Conservation (phyloP, 1,140 invertebrate species). For the Plodia interpunctella region DNA sequence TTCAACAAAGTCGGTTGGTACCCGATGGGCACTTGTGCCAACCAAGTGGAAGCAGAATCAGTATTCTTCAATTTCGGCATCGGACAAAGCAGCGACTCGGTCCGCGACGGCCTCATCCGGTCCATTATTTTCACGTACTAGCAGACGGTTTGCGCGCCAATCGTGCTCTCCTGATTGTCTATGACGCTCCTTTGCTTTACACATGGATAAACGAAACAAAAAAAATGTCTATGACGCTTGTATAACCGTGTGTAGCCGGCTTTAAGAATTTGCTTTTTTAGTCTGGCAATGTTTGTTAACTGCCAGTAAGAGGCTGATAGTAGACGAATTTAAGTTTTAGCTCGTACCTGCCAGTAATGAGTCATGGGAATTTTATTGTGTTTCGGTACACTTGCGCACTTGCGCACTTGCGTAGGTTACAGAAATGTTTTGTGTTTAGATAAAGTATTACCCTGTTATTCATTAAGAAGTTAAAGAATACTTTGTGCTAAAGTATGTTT, state of each 20-base stretch:
- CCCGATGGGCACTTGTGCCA: conserved; percentile 82
- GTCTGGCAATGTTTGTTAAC: neutral
- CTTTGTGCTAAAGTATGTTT: no score
- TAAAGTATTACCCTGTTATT: no score
- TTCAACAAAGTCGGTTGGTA: conserved; percentile 89
- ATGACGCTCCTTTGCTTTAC: no score
- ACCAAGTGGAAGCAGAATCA: conserved; percentile 79
- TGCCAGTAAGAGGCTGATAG: neutral
- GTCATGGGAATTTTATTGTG: no score
- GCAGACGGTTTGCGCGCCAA: neutral
- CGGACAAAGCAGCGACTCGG: conserved; percentile 80
- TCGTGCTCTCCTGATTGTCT: neutral
- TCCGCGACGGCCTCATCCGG: conserved; percentile 85
- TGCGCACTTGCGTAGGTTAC: no score
- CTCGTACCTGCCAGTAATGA: no score
- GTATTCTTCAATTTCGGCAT: conserved; percentile 86
- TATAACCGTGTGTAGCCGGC: neutral
- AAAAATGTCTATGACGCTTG: neutral
- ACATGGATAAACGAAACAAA: no score
- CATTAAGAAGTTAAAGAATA: no score
- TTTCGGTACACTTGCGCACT: no score
- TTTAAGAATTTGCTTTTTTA: neutral
- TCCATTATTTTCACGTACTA: conserved; percentile 83
- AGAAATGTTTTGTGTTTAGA: no score
- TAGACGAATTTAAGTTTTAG: no score